Conservation (phyloP, 1,140 invertebrate genomes). For the Branchinecta lynchi region DNA sequence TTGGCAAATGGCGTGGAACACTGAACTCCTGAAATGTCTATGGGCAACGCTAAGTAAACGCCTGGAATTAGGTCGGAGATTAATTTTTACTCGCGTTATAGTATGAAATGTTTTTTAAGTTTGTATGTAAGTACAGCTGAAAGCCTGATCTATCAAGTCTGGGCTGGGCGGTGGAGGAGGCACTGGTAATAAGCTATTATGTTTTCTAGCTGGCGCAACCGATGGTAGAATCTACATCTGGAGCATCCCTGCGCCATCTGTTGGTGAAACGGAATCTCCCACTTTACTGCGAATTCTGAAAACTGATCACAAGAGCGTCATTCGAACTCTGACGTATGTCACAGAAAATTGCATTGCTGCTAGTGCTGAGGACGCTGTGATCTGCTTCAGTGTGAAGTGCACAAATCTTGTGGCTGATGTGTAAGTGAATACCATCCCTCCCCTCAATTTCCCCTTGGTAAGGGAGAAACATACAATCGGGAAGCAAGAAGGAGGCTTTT, state of each 20-base stretch:
- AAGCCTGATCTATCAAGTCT: background rate
- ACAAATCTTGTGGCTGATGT: background rate
- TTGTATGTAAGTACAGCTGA: background rate
- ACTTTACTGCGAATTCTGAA: background rate
- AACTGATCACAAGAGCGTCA: background rate
- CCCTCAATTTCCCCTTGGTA: too few relatives aligned
- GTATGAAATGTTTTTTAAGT: background rate
- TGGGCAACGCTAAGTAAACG: too few relatives aligned
- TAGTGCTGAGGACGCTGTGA: background rate
- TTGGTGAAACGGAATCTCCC: background rate
- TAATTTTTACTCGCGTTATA: background rate
- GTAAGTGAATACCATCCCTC: background rate
- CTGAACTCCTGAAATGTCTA: too few relatives aligned
- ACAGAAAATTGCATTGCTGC: background rate
- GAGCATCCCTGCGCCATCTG: background rate
- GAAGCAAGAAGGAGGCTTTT: too few relatives aligned
- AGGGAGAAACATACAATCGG: too few relatives aligned
- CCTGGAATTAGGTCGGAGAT: too few relatives aligned
- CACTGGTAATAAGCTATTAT: background rate
- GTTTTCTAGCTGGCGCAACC: background rate
- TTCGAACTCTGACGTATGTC: background rate
- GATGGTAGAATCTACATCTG: background rate
- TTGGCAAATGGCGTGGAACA: too few relatives aligned
- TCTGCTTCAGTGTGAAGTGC: background rate
- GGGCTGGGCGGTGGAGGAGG: background rate